These are phyloP conservation scores for honey bee (Apis mellifera) DNA, from an alignment of 1,140 invertebrate genomes.

Conservation along the genomic window DNA sequence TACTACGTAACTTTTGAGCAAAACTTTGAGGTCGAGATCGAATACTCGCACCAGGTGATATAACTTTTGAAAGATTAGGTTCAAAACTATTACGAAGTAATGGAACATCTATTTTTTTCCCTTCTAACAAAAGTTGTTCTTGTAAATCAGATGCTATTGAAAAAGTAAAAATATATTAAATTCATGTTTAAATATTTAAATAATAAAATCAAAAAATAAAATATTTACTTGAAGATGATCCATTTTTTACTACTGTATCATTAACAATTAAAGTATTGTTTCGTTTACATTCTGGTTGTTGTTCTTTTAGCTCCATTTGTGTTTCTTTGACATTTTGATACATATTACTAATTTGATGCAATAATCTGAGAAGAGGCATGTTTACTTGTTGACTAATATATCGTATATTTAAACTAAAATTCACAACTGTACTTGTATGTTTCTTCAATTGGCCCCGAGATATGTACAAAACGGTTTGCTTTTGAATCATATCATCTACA, in stretches of 20 bases:
- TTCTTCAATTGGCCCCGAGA: constrained; percentile 93
- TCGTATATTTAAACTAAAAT: constrained; percentile 92
- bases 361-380: constrained; percentile 95
- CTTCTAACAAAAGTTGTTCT: constrained; percentile 79
- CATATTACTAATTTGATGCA: constrained; percentile 98
- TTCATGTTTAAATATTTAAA: constrained; percentile 13
- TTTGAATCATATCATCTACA: constrained; percentile 90
- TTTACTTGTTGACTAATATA: constrained; percentile 96
- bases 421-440: constrained; percentile 93
- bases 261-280: constrained; percentile 78
- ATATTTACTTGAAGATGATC: constrained; percentile 82
- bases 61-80: constrained; percentile 74
- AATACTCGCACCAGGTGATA: constrained; percentile 85
- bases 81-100: constrained; percentile 78
- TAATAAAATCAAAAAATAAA: not conserved
- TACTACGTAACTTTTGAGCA: constrained; percentile 91
- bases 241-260: constrained; percentile 79
- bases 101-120: constrained; percentile 80
- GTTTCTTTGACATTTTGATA: constrained; percentile 98
- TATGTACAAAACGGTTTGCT: constrained; percentile 91
- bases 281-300: constrained; percentile 82
- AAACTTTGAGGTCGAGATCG: constrained; percentile 91
- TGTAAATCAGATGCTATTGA: constrained; percentile 85
- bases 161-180: constrained; percentile 13
- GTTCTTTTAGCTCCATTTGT: constrained; percentile 92